Evolutionary conservation across 2,888 invertebrate genomes (phyloP), one percentile per base, ranked within the genome.

Genomic region (Steromphala cineraria): DNA sequence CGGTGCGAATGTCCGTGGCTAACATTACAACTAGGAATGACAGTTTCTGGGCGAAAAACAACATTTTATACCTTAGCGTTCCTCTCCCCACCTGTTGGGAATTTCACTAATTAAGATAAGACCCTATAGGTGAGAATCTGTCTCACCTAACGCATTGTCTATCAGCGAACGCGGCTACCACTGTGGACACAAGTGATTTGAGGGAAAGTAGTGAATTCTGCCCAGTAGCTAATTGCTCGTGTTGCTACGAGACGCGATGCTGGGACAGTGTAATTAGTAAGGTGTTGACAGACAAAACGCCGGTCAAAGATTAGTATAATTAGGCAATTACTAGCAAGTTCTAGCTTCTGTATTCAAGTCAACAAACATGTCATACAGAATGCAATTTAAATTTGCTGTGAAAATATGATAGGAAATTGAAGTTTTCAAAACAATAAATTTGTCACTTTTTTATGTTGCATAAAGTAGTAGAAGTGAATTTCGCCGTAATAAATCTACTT

Each of bases 31-130:
- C 71, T 36, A 13, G 17, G 36, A 71, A 36, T 71, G 71, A 71
- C 71, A 71, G 71, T 71, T 71, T 31, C 36, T 17, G 19, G 19
- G 31, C 19, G 71, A 71, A 71, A 71, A 31, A 71, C 71, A 71
- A 19, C 28, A 71, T 71, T 19, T 31, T 36, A 36, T 19, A 5
- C 17, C 40, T 36, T 19, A 36, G 19, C 28, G 36, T 71, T 71
- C 31, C 71, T 19, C 28, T 31, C 71, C 40, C 71, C 71, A 71
- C 71, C 71, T 71, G 71, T 31, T 71, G 71, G 71, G 71, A 71
- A 71, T 36, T 71, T 40, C 71, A 19, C 71, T 71, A 71, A 71
- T 71, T 71, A 71, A 71, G 71, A 71, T 71, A 71, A 71, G 71
- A 71, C 71, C 71, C 71, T n/a, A 36, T 21, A 71, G 71, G 71